Base-by-base conservation (phyloP, 2,888 invertebrate genomes). In the Spicauda simplicius region DNA sequence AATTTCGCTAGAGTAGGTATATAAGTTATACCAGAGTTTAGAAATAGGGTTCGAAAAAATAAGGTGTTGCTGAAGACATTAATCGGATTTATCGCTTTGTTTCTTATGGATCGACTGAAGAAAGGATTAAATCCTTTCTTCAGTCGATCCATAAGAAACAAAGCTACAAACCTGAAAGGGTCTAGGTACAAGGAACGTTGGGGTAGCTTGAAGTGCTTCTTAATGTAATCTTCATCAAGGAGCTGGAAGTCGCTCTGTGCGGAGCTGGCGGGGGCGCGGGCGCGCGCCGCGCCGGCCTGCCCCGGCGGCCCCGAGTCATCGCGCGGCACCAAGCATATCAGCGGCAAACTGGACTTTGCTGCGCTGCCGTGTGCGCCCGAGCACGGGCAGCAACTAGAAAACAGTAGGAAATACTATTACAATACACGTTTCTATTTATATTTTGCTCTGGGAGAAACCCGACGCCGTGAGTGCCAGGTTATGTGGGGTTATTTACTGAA, bases 251-350 rank as follows among this genome's bases (percentile, higher is more conserved):
- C 80, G 45, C 72, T 75, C 0, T 76, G 70, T 0, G 72, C 61
- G 1, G 74, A 56, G 45, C 70, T 45, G 20, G 75, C 69, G 1
- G 78, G 69, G 73, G 76, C 69, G 72, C 57, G 4, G 78, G 72
- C 73, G 73, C 2, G 78, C 71, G 68, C 71, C 67, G 69, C 52
- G 12, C 54, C 55, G 57, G 55, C 33, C 10, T 45, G n/a, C 71
- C 69, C 41, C 69, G 52, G 33, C 37, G 45, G 70, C 71, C 45
- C 53, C 55, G 64, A 25, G 0, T 73, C 83, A 11, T 84, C 86
- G 18, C 87, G 85, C 0, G 91, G 91, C 64, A 91, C 91, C 65
- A 92, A 77, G 73, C 91, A 91, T 70, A 91, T 84, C 48, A 92
- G 79, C 0, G 91, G 91, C 71, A 89, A 74, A 68, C 73, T 76